phyloP scores from a whole-genome alignment of 2,888 invertebrate species.

The Cinara cedri region DNA sequence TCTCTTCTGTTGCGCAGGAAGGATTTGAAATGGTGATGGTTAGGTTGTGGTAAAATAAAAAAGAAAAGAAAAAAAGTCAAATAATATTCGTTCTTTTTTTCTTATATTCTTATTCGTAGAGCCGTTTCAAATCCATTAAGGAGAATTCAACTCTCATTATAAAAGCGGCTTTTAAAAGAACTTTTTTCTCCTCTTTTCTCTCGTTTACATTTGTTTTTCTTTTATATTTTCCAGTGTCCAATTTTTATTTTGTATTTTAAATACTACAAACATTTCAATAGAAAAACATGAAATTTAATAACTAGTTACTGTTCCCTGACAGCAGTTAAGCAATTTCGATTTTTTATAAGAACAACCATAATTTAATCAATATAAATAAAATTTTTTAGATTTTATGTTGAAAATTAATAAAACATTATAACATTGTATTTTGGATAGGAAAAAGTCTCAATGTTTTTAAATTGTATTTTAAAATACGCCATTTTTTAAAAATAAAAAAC shows the following conservation, averaged over 20 bases:
- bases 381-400: too few species aligned
- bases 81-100: slow-evolving; percentile 32
- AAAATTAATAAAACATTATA: too few species aligned
- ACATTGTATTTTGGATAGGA: too few species aligned
- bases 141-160: slow-evolving; percentile 32
- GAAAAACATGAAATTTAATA: slow-evolving; percentile 21
- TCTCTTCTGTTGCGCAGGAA: not conserved
- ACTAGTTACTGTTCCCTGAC: not conserved
- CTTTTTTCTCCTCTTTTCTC: not conserved
- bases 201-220: not conserved
- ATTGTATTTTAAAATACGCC: too few species aligned
- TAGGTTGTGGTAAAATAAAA: not conserved
- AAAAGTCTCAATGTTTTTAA: too few species aligned
- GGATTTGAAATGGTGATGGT: not conserved
- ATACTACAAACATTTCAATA: not conserved
- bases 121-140: slow-evolving; percentile 45
- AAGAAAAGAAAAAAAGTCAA: not conserved
- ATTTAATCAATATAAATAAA: not conserved
- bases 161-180: slow-evolving; percentile 29
- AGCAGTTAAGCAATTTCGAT: not conserved
- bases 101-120: not conserved
- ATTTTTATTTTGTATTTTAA: slow-evolving; percentile 1
- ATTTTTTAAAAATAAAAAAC: too few species aligned
- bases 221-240: not conserved
- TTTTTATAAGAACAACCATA: slow-evolving; percentile 2